Conservation (phyloP, 2,113 vertebrate species). For the Ptyas mucosa region DNA sequence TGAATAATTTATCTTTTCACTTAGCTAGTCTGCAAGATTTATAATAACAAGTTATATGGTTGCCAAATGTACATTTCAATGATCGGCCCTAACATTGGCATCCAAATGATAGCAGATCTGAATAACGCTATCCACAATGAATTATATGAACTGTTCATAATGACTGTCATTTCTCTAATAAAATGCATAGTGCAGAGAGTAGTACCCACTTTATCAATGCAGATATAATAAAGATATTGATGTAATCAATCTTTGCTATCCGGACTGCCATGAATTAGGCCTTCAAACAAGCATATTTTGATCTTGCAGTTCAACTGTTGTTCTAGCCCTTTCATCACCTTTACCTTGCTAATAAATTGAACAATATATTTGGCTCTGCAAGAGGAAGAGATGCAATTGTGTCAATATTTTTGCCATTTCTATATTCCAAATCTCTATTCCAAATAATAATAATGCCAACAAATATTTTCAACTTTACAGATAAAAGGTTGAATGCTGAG, state of each 20-base stretch:
- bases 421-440: not conserved
- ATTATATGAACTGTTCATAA: not conserved
- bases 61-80: not conserved
- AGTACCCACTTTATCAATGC: not conserved
- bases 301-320: not conserved
- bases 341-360: not conserved
- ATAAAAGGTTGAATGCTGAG: not conserved
- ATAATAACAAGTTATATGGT: not conserved
- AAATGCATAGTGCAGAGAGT: not conserved
- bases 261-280: not conserved
- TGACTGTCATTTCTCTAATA: not conserved
- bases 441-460: not conserved
- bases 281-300: not conserved
- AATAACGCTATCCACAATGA: not conserved
- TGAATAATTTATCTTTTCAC: not conserved
- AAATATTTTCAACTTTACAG: not conserved
- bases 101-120: not conserved
- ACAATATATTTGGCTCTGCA: not conserved
- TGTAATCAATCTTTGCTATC: not conserved
- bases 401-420: not conserved
- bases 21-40: not conserved
- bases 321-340: not conserved
- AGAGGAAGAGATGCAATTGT: not conserved
- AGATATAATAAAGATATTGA: not conserved
- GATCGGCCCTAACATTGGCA: not conserved